Percentiles rank a stretch among this genome's conserved stretches.
These are phyloP conservation scores for Elysia crispata DNA, from an alignment of 2,888 invertebrate species.

Conservation along the genomic window DNA sequence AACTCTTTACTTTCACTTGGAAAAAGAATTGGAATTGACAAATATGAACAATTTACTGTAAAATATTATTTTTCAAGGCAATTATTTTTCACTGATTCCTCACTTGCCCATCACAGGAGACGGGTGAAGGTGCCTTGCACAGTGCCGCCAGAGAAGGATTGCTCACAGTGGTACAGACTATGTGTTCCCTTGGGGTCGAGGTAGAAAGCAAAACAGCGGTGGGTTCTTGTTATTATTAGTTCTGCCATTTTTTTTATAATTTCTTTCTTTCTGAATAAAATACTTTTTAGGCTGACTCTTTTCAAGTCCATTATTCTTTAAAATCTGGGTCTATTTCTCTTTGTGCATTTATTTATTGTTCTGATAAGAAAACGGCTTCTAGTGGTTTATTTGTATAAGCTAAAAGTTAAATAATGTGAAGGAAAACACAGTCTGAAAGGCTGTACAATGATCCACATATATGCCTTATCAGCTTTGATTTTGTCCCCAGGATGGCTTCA, in stretches of 20 bases:
- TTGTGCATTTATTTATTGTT: too few relatives aligned
- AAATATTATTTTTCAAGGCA: neutral
- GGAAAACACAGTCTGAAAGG: too few relatives aligned
- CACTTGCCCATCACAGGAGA: constrained; percentile 76
- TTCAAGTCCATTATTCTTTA: neutral
- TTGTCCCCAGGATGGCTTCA: constrained; percentile 69
- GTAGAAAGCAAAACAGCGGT: constrained; percentile 79
- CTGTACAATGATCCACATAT: neutral
- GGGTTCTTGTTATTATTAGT: constrained; percentile 47
- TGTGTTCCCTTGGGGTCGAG: constrained; percentile 77
- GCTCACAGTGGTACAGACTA: constrained; percentile 78
- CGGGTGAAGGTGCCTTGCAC: constrained; percentile 82
- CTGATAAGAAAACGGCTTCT: too few relatives aligned
- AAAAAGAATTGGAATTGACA: too few relatives aligned
- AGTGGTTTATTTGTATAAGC: too few relatives aligned
- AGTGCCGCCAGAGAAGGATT: constrained; percentile 81
- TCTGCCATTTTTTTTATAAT: too few relatives aligned
- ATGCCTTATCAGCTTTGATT: neutral
- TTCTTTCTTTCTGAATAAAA: too few relatives aligned
- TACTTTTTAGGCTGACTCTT: neutral
- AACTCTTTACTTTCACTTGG: too few relatives aligned
- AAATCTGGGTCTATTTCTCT: too few relatives aligned
- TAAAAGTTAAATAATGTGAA: too few relatives aligned
- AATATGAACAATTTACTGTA: neutral
- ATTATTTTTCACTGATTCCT: neutral